A percentile compares a stretch with the other conserved stretches of the same genome.
Conservation (phyloP, 2,113 vertebrate genomes). For the Sula dactylatra region DNA sequence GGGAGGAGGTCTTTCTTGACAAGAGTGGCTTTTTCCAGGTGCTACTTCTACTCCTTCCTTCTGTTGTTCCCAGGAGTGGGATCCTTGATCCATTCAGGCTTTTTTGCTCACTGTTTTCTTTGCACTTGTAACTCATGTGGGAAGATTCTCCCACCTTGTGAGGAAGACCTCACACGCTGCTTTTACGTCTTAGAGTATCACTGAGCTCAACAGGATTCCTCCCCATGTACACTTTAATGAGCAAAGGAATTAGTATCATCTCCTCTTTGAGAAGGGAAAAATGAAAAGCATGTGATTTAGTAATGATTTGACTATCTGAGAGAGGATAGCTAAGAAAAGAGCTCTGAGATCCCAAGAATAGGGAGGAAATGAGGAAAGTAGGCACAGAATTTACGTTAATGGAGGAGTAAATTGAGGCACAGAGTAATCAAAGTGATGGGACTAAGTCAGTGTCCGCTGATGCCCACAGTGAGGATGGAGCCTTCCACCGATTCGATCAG, state of each 20-base stretch:
- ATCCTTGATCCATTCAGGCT: neutral
- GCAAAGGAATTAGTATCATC: neutral
- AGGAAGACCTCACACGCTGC: neutral
- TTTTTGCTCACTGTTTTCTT: neutral
- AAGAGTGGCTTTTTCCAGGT: neutral
- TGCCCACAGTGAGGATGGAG: neutral
- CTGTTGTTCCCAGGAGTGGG: neutral
- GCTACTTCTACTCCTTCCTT: neutral
- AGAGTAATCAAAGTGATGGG: neutral
- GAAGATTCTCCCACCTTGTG: neutral
- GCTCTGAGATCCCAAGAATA: neutral
- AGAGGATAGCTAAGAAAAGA: neutral
- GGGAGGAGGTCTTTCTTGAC: neutral
- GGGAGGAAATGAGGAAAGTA: neutral
- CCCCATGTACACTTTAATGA: neutral
- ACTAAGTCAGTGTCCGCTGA: neutral
- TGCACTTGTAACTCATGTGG: neutral
- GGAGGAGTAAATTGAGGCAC: neutral
- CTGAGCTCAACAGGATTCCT: neutral
- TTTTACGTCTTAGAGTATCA: neutral
- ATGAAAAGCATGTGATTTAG: neutral
- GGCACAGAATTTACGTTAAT: neutral
- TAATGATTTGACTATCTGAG: neutral
- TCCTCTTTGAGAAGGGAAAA: neutral
- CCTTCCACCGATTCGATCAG: neutral